Evolutionary conservation across 2,888 invertebrate species (phyloP).

Genomic region (Trissolcus japonicus): DNA sequence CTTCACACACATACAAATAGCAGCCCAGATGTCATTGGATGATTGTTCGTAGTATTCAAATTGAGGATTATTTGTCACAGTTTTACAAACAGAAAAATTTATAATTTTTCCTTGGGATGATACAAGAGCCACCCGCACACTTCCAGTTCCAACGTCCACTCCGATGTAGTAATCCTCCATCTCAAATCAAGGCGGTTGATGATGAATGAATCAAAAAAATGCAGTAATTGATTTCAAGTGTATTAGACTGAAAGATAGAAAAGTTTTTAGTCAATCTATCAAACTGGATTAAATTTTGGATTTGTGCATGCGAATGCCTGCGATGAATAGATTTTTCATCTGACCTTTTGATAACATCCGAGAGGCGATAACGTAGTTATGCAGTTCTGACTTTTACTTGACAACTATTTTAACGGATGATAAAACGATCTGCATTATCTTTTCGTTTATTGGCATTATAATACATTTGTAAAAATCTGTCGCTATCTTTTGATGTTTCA

Average conservation of each 20-base stretch:
- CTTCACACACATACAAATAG: slow-evolving; percentile 85
- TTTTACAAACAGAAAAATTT: slow-evolving; percentile 80
- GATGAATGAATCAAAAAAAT: too few species aligned
- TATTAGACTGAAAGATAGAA: too few species aligned
- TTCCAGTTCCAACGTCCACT: slow-evolving; percentile 95
- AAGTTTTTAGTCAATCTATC: too few species aligned
- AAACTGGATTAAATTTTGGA: not conserved
- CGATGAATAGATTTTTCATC: slow-evolving; percentile 9
- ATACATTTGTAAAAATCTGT: too few species aligned
- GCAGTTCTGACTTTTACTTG: too few species aligned
- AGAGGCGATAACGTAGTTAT: slow-evolving; percentile 11
- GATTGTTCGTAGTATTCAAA: slow-evolving; percentile 92
- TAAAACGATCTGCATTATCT: too few species aligned
- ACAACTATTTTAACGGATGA: too few species aligned
- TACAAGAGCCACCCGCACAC: slow-evolving; percentile 91
- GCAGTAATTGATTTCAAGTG: too few species aligned
- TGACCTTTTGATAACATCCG: slow-evolving; percentile 45
- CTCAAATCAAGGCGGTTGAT: not conserved
- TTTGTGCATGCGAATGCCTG: not conserved
- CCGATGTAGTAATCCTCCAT: slow-evolving; percentile 83
- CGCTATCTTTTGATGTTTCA: not conserved
- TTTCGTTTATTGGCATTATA: too few species aligned
- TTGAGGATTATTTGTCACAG: slow-evolving; percentile 87
- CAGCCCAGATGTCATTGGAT: slow-evolving; percentile 91
- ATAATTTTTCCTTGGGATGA: slow-evolving; percentile 82